Evolutionary conservation across 2,888 invertebrate genomes (phyloP).

Genomic region (Cerastis rubricosa): DNA sequence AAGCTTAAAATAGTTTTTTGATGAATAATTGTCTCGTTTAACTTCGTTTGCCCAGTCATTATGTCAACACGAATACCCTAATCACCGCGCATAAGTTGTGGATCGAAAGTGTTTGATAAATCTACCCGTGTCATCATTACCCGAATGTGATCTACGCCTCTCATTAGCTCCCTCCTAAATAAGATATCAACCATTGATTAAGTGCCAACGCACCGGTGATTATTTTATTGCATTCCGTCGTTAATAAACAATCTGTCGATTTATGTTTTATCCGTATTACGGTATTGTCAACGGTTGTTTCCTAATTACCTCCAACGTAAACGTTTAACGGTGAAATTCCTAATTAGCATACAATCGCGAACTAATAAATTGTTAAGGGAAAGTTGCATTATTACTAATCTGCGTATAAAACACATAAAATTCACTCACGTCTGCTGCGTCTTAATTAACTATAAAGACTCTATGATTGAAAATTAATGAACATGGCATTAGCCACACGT

Average conservation of each 20-base stretch:
- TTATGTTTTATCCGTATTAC: constrained; percentile 78
- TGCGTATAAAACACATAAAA: constrained; percentile 55
- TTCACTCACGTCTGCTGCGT: constrained; percentile 45
- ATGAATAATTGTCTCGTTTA: constrained; percentile 82
- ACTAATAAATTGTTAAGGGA: constrained; percentile 68
- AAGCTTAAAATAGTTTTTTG: constrained; percentile 58
- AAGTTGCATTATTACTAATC: constrained; percentile 63
- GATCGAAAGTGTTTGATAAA: constrained; percentile 89
- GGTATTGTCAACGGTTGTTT: constrained; percentile 75
- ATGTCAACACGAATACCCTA: constrained; percentile 89
- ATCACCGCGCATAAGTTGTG: constrained; percentile 86
- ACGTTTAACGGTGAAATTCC: constrained; percentile 71
- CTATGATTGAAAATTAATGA: constrained; percentile 78
- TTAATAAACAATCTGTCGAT: constrained; percentile 82
- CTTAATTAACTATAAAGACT: constrained; percentile 63
- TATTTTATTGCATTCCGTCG: constrained; percentile 88
- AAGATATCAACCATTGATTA: constrained; percentile 88
- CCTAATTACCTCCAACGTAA: constrained; percentile 65
- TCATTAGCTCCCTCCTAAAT: constrained; percentile 89
- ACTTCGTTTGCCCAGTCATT: constrained; percentile 84
- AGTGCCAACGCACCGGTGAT: constrained; percentile 81
- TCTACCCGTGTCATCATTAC: constrained; percentile 87
- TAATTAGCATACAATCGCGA: constrained; percentile 76
- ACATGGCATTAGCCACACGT: constrained; percentile 72
- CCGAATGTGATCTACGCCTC: constrained; percentile 87